phyloP scores from a whole-genome alignment of 2,113 vertebrate genomes.

The human region GRCh38 chr1:221760501-221761000 shows the following conservation, averaged over 20 bases:
- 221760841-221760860: not conserved
- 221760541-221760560: not conserved
- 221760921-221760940: not conserved
- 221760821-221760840: not conserved
- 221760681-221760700: not conserved
- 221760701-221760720: not conserved
- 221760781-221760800: rapidly evolving
- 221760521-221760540: not conserved
- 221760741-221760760: not conserved
- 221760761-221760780: not conserved
- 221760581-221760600: not conserved
- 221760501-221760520: not conserved
- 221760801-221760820: not conserved
- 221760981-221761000: not conserved
- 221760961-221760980: not conserved
- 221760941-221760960: not conserved
- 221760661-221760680: not conserved
- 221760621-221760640: not conserved
- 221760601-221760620: not conserved
- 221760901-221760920: not conserved
- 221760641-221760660: not conserved
- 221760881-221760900: not conserved
- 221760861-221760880: rapidly evolving
- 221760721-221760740: not conserved
- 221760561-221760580: not conserved